Evolutionary conservation across 2,797 vertebrate species (phyloP).

Genomic region (Urosaurus nigricauda): DNA sequence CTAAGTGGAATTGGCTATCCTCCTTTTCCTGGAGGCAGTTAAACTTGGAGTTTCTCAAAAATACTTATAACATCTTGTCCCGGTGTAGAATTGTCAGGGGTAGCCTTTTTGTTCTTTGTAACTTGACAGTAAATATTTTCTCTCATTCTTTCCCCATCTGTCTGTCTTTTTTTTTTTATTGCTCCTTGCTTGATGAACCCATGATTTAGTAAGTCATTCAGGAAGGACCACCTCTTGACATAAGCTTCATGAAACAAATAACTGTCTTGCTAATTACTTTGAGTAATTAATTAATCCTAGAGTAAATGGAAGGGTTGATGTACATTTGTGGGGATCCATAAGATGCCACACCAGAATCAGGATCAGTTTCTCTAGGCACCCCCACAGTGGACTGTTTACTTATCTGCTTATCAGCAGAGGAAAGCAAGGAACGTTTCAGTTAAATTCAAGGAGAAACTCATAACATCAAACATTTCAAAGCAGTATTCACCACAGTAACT

Average conservation of each 20-base stretch:
- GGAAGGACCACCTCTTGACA: conserved; percentile 44
- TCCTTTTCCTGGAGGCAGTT: background rate
- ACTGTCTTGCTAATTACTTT: conserved; percentile 32
- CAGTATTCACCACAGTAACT: accelerated
- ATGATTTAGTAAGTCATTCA: conserved; percentile 5
- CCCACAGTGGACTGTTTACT: background rate
- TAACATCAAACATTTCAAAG: background rate
- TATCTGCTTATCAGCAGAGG: background rate
- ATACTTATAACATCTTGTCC: background rate
- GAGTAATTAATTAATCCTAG: conserved; percentile 59
- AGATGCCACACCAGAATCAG: conserved; percentile 44
- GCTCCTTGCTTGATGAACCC: accelerated
- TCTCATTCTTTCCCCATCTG: background rate
- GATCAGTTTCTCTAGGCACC: conserved; percentile 22
- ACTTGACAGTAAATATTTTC: background rate
- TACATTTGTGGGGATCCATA: conserved; percentile 28
- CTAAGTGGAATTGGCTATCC: background rate
- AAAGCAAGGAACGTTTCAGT: conserved; percentile 26
- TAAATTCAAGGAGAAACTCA: conserved; percentile 6
- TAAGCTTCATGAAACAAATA: conserved; percentile 27
- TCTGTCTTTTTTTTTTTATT: background rate
- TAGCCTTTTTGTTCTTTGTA: background rate
- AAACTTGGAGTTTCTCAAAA: background rate
- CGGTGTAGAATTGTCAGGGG: background rate
- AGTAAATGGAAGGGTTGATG: conserved; percentile 57